Conservation (phyloP, 2,888 invertebrate species). For the Parasteatoda lunata region DNA sequence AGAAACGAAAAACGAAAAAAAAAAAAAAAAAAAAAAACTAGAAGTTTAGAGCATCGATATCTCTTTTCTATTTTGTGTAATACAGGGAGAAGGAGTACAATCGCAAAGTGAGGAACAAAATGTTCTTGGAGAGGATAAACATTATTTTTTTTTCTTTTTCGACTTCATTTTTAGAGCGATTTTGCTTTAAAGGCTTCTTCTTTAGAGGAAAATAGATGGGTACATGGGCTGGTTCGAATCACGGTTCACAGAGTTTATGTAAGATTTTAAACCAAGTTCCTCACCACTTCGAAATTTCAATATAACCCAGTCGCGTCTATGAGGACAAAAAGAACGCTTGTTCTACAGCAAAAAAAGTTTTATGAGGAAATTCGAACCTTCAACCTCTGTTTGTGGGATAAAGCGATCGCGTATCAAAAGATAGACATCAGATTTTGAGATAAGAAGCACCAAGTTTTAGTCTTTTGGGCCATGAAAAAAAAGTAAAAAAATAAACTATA, state of each 20-base stretch:
- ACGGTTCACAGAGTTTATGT: conserved; percentile 48
- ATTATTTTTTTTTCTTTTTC: conserved; percentile 22
- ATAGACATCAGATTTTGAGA: too few relatives aligned
- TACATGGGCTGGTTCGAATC: conserved; percentile 1
- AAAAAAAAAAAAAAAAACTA: neutral
- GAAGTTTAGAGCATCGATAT: conserved; percentile 41
- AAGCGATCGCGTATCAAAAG: too few relatives aligned
- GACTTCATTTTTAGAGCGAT: conserved; percentile 6
- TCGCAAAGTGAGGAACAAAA: conserved; percentile 39
- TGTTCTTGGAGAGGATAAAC: conserved; percentile 40
- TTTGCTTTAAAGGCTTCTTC: conserved; percentile 43
- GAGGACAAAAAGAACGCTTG: conserved; percentile 12
- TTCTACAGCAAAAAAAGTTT: neutral
- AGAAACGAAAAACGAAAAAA: neutral
- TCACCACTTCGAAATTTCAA: conserved; percentile 56
- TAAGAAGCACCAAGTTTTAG: too few relatives aligned
- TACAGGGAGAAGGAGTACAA: conserved; percentile 18
- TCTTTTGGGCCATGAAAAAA: too few relatives aligned
- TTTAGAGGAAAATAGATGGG: conserved; percentile 14
- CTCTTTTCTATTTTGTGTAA: conserved; percentile 31
- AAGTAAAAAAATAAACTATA: too few relatives aligned
- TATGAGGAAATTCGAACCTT: neutral
- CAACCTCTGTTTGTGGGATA: neutral
- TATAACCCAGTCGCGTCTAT: conserved; percentile 21
- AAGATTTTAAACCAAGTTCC: conserved; percentile 46